Conservation (phyloP, 2,888 invertebrate genomes). For the Nomada ruficornis region DNA sequence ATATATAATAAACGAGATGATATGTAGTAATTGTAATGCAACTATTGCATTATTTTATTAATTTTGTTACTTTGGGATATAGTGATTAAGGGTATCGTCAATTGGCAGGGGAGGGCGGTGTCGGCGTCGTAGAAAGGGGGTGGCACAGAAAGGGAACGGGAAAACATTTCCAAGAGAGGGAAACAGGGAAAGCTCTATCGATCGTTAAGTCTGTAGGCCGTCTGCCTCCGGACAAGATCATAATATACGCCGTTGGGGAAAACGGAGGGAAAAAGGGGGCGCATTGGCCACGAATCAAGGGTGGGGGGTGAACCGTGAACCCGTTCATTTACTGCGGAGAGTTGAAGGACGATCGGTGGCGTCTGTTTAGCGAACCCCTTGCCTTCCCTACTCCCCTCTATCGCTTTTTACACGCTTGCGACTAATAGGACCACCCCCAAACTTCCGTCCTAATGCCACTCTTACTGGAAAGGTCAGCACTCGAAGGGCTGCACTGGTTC, state of each 20-base stretch:
- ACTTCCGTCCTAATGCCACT: constrained; percentile 44
- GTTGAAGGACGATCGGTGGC: constrained; percentile 59
- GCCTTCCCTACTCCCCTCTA: neutral
- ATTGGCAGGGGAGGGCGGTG: constrained; percentile 55
- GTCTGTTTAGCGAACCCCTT: constrained; percentile 39
- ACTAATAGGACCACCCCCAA: constrained; percentile 28
- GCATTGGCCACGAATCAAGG: neutral
- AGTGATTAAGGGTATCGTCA: neutral
- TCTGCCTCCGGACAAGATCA: constrained; percentile 70
- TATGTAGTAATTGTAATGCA: too few species aligned
- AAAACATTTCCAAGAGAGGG: constrained; percentile 32
- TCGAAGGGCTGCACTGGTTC: neutral
- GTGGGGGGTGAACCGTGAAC: constrained; percentile 43
- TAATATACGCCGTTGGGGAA: constrained; percentile 39
- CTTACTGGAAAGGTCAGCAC: constrained; percentile 57
- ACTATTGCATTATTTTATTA: too few species aligned
- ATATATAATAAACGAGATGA: too few species aligned
- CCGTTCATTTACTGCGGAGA: constrained; percentile 48
- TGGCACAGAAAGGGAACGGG: constrained; percentile 32
- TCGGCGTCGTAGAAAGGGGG: constrained; percentile 40
- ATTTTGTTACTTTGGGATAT: too few species aligned
- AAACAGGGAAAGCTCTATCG: constrained; percentile 78
- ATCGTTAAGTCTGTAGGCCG: constrained; percentile 80
- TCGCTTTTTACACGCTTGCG: constrained; percentile 11
- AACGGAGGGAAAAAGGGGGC: constrained; percentile 23